A percentile compares a stretch with the other conserved stretches of the same genome.
Evolutionary conservation across 2,888 invertebrate species (phyloP).

Genomic region (Melanostoma scalare): DNA sequence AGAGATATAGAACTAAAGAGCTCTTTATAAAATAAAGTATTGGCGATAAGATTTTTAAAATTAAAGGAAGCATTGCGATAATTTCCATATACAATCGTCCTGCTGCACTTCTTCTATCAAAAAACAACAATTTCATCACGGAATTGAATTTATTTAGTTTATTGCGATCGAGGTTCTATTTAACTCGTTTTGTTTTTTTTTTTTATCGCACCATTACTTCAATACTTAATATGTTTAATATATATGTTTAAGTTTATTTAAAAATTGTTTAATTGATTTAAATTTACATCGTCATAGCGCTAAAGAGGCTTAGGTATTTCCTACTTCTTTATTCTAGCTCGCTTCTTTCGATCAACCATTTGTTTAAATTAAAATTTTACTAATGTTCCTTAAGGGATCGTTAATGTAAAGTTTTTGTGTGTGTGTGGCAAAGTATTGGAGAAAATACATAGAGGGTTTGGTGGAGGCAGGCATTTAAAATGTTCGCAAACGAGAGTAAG

Average conservation of each 20-base stretch:
- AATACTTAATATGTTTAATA: slow-evolving; percentile 58
- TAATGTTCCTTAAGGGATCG: slow-evolving; percentile 33
- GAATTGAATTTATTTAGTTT: slow-evolving; percentile 42
- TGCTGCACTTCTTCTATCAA: background rate
- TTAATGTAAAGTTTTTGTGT: background rate
- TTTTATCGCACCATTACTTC: slow-evolving; percentile 50
- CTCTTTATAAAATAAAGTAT: too few relatives aligned
- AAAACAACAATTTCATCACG: slow-evolving; percentile 33
- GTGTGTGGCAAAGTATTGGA: slow-evolving; percentile 46
- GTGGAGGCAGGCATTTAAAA: slow-evolving; percentile 49
- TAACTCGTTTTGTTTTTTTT: slow-evolving; percentile 38
- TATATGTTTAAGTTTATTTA: background rate
- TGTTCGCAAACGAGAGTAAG: slow-evolving; percentile 22
- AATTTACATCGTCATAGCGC: slow-evolving; percentile 54
- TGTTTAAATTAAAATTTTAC: slow-evolving; percentile 43
- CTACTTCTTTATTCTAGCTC: background rate
- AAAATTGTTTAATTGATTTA: slow-evolving; percentile 31
- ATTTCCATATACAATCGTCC: background rate
- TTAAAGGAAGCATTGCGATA: too few relatives aligned
- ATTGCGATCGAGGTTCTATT: slow-evolving; percentile 53
- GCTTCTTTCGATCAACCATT: slow-evolving; percentile 37
- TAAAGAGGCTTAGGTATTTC: slow-evolving; percentile 2
- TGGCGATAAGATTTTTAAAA: too few relatives aligned
- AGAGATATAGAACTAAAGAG: too few relatives aligned
- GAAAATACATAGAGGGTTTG: slow-evolving; percentile 17